Evolutionary conservation across 2,797 vertebrate species (phyloP), one percentile per base, ranked within the genome.

Genomic region (Hapalemur alaotrensis): DNA sequence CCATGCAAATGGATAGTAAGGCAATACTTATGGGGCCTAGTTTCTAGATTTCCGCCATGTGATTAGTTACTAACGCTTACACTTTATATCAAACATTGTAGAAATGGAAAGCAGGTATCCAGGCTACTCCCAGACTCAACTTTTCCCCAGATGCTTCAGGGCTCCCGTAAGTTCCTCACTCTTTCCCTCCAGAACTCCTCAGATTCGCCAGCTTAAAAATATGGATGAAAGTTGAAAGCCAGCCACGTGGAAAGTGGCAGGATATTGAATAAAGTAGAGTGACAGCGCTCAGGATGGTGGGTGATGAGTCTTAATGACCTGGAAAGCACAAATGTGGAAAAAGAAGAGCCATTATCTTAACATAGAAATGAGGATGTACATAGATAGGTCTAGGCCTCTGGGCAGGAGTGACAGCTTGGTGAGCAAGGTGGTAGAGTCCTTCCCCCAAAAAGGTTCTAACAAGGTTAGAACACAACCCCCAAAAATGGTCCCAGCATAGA

Each of bases 121-220:
- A 30, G 23, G 25, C 4, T 48, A 14, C 4, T 28, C 8, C 0
- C 13, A 50, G 30, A 14, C 65, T 38, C 25, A 30, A 2, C 30
- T 35, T 32, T 50, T 70, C 54, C 38, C 30, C 17, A 3, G 75
- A 38, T n/a, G 54, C 46, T 52, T 65, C 23, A 11, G 57, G 14
- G 2, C 10, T 82, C n/a, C 38, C 28, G 0, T 15, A n/a, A 63
- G 14, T 73, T 30, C 22, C 30, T 88, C 25, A 7, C 5, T 4
- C 17, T 11, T 78, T 18, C 28, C 43, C 25, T 35, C 4, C 54
- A 25, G 14, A 13, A 30, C 23, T 59, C 67, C 82, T 95, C 18
- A 32, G 28, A 85, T 91, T 35, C 65, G 15, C 50, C 35, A 63
- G 65, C 15, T 94, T 48, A 69, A 91, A 97, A 83, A 90, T 22